Conservation (phyloP, 2,113 vertebrate genomes). For the Lipotes vexillifer region DNA sequence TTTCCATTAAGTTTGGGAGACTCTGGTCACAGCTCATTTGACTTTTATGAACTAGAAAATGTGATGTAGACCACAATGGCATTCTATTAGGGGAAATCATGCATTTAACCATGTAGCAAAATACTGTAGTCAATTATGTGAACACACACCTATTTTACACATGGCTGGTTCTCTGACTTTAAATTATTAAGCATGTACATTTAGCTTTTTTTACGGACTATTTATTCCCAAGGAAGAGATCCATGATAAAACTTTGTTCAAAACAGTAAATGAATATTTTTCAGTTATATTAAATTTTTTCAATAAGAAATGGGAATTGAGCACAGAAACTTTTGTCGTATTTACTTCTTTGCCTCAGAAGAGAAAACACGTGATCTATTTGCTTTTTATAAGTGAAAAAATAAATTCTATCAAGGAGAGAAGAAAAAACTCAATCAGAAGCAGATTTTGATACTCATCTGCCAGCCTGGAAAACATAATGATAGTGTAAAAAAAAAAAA, state of each 20-base stretch:
- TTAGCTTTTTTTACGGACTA: slow-evolving; percentile 74
- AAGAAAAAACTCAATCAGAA: slow-evolving; percentile 47
- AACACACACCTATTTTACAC: slow-evolving; percentile 81
- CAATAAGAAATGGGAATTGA: slow-evolving; percentile 44
- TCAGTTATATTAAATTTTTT: slow-evolving; percentile 47
- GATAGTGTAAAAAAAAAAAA: slow-evolving; percentile 34
- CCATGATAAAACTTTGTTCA: slow-evolving; percentile 43
- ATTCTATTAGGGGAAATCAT: slow-evolving; percentile 83
- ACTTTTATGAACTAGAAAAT: slow-evolving; percentile 84
- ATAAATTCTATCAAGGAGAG: slow-evolving; percentile 12
- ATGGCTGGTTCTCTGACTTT: slow-evolving; percentile 66
- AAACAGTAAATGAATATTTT: slow-evolving; percentile 58
- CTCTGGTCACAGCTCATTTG: slow-evolving; percentile 84
- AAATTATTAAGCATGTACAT: slow-evolving; percentile 73
- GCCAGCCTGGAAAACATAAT: slow-evolving; percentile 43
- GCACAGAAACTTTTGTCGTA: background rate
- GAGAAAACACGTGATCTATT: slow-evolving; percentile 36
- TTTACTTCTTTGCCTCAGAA: slow-evolving; percentile 39
- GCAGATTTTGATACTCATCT: slow-evolving; percentile 54
- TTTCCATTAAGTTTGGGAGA: slow-evolving; percentile 83
- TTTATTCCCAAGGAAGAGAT: slow-evolving; percentile 71
- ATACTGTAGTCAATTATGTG: slow-evolving; percentile 79
- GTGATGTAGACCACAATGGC: slow-evolving; percentile 79
- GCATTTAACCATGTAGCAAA: slow-evolving; percentile 82
- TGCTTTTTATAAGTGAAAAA: slow-evolving; percentile 41